These are phyloP conservation scores for Antechinus flavipes DNA, from an alignment of 2,113 vertebrate species.

Conservation along the genomic window DNA sequence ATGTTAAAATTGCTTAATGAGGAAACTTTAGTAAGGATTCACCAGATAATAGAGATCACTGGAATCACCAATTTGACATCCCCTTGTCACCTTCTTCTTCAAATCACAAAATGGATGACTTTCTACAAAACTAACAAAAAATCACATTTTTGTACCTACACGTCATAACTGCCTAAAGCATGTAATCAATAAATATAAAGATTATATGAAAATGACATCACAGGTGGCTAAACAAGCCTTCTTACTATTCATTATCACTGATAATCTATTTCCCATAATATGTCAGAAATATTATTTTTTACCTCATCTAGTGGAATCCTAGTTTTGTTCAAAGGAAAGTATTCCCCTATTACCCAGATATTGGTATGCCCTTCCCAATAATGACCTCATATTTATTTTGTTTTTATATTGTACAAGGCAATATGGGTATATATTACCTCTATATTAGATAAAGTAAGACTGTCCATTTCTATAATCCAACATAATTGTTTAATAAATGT, in stretches of 20 bases:
- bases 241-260: not conserved
- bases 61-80: conserved; percentile 54
- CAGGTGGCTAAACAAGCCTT: not conserved
- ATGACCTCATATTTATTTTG: not conserved
- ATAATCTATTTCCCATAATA: not conserved
- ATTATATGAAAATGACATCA: not conserved
- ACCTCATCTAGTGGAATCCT: not conserved
- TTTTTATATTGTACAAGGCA: not conserved
- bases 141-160: not conserved
- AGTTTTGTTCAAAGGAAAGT: not conserved
- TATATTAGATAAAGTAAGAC: not conserved
- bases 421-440: not conserved
- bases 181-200: not conserved
- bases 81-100: not conserved
- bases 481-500: not conserved
- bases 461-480: not conserved
- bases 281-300: not conserved
- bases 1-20: conserved; percentile 67
- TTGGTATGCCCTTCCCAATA: not conserved
- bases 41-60: conserved; percentile 69
- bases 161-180: not conserved
- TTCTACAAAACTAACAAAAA: not conserved
- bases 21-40: conserved; percentile 66
- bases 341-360: not conserved
- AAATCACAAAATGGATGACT: not conserved